Base-by-base conservation (phyloP, 37 sponge, comb jelly and placozoan species). In the Beroe ovata region DNA sequence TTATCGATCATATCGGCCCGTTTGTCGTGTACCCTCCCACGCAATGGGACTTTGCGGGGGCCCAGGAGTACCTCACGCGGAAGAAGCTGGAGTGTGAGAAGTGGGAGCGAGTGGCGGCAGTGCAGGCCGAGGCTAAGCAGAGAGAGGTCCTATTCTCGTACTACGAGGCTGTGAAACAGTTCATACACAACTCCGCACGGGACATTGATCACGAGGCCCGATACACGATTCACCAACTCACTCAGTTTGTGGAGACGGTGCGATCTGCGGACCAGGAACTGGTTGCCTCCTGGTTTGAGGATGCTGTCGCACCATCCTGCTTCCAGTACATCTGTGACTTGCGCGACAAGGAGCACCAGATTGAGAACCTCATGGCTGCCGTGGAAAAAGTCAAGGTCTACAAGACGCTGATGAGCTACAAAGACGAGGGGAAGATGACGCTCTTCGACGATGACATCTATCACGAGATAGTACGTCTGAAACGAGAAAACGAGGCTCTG, bases 361-460 rank as follows among this genome's bases (percentile, higher is more conserved):
- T 77, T 14, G 41, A n/a, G 36, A 40, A 77, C 38, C 38, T 77
- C 54, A 77, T 77, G 42, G 38, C 38, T 3, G 84, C 84, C 1
- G 33, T 77, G 42, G 84, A 77, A 29, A 77, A 77, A 36, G 84
- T 77, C 23, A 77, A 77, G 28, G 42, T 39, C 28, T 77, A 77
- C 47, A 77, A 77, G 33, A 77, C 84, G 20, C 47, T 77, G 84
- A 77, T 77, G 84, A 77, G 22, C 11, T 77, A 77, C 28, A 77
- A 77, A 23, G 38, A 77, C 84, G 41, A 42, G 8, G 38, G 6
- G 11, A 29, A 30, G 20, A 23, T n/a, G 19, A 77, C 41, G 26
- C 47, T 77, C 28, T 77, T 77, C 84, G 84, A 77, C 41, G 84
- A 77, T 19, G 84, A 77, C 38, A 77, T 77, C 54, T 77, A 77